A percentile compares a stretch with the other conserved stretches of the same genome.
Conservation (phyloP, 2,113 vertebrate genomes). For the Onychostruthus taczanowskii region DNA sequence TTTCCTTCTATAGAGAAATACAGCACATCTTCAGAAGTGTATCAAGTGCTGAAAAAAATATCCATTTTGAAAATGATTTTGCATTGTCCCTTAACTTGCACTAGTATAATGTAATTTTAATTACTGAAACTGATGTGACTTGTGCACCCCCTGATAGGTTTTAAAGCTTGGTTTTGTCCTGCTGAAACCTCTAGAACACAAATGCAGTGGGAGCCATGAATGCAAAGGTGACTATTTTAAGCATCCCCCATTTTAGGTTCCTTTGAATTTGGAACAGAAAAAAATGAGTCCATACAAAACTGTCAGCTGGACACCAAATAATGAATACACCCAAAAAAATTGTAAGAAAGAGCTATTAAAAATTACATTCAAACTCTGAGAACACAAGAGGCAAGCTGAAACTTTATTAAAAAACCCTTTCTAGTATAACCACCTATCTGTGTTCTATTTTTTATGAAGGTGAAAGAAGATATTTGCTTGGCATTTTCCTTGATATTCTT, state of each 20-base stretch:
- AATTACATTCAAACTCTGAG: background rate
- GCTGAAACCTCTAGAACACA: background rate
- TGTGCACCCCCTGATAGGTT: background rate
- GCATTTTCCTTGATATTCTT: background rate
- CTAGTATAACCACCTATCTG: background rate
- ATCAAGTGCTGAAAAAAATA: background rate
- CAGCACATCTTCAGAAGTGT: background rate
- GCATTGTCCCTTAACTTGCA: background rate
- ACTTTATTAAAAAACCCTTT: background rate
- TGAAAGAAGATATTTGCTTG: background rate
- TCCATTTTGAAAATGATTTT: background rate
- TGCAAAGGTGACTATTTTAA: background rate
- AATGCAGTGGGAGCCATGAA: background rate
- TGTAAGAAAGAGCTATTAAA: background rate
- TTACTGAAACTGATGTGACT: background rate
- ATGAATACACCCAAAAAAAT: background rate
- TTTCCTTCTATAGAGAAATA: background rate
- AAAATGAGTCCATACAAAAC: background rate
- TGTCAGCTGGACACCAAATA: background rate
- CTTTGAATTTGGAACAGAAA: background rate
- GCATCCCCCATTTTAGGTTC: background rate
- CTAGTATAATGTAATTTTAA: background rate
- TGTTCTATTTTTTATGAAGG: background rate
- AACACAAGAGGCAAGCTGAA: background rate
- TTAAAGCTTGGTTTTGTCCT: background rate